These are phyloP conservation scores for Chrysaora quinquecirrha DNA, from an alignment of 30 jellyfish, hydroid and myxozoan genomes.

Conservation along the genomic window DNA sequence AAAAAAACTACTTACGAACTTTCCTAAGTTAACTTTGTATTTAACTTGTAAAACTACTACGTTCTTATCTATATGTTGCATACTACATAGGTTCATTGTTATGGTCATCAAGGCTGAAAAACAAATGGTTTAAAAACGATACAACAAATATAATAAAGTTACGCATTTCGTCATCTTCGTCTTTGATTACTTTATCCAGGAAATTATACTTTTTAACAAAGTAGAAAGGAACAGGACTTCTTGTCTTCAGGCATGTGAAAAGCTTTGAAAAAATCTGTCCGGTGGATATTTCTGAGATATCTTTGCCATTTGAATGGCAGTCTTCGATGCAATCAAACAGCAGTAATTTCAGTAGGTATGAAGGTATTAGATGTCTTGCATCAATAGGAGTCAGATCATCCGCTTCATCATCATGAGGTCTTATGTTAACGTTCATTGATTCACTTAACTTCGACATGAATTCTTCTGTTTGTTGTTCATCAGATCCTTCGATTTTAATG, in stretches of 20 bases:
- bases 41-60: no score
- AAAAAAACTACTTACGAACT: no score
- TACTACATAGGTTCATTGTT: no score
- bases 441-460: neutral
- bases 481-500: neutral
- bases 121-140: neutral
- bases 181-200: neutral
- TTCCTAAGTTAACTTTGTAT: no score
- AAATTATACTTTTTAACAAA: neutral
- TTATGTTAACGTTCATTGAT: neutral
- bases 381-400: neutral
- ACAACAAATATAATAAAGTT: neutral
- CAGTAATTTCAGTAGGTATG: neutral
- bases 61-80: no score
- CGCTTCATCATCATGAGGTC: neutral
- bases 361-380: neutral
- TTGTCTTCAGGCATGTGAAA: neutral
- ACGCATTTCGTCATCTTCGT: neutral
- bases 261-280: neutral
- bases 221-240: neutral
- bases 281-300: neutral
- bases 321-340: constrained; percentile 1
- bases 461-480: neutral
- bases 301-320: neutral
- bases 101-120: neutral